Base-by-base conservation (phyloP, 1,140 invertebrate genomes). In the Drosophila arawakana region DNA sequence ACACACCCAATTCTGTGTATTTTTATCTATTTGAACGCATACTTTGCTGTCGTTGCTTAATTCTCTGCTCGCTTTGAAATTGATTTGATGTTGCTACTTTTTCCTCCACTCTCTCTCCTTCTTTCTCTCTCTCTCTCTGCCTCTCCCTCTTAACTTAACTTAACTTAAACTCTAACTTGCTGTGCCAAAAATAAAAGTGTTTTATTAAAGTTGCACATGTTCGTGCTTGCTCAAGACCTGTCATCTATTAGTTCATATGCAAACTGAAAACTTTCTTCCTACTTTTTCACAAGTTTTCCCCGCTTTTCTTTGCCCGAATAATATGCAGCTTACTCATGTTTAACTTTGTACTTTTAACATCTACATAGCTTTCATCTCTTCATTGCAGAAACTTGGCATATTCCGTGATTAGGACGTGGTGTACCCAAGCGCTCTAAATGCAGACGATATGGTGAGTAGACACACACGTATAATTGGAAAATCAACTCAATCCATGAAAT, bases 321-420 rank as follows among this genome's bases (percentile, higher is more conserved):
- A 60, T 72, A 46, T 44, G 47, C 35, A 59, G 30, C 55, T 55
- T 10, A 47, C 30, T 55, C 57, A 8, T 39, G 18, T 65, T 71
- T 37, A 49, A 57, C 57, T 61, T 46, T 47, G n/a, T 49, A 50
- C 8, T 60, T 66, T 46, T 25, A 30, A 30, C 25, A 30, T 30
- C 25, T 30, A 30, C 3, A 30, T 30, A 69, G 58, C 13, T 46
- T 21, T 79, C 52, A 30, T 65, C 9, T 44, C 85, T 9, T 39
- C 15, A 6, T 55, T 91, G 59, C 85, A 91, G 90, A 79, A 83
- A 78, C 78, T 88, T 77, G 71, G 72, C 76, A 69, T 70, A 80
- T 74, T 71, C 78, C 78, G 91, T 91, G 88, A 91, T 92, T 92
- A 92, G 91, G 90, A 92, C 88, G 91, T 92, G 91, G 91, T 92